These are phyloP conservation scores for Sylvilagus bachmani DNA, from an alignment of 2,113 vertebrate species.

Conservation along the genomic window DNA sequence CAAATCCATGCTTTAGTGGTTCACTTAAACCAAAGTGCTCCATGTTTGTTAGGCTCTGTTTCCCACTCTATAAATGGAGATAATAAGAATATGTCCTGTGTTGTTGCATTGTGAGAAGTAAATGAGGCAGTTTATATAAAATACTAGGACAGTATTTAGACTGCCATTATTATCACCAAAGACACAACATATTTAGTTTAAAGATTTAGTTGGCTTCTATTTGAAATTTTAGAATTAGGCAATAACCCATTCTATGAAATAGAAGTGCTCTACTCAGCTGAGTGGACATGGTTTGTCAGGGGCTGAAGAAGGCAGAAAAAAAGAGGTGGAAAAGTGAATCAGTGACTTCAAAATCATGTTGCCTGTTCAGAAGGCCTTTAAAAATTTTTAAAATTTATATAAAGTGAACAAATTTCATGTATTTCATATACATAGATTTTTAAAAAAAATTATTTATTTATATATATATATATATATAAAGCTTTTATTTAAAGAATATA, in stretches of 20 bases:
- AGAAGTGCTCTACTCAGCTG: background rate
- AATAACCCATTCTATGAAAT: background rate
- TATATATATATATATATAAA: too few relatives aligned
- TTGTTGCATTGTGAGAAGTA: background rate
- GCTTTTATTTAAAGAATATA: too few relatives aligned
- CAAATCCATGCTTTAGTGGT: background rate
- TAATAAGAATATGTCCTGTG: fast-evolving
- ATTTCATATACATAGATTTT: too few relatives aligned
- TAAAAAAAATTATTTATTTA: too few relatives aligned
- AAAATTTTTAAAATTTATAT: too few relatives aligned
- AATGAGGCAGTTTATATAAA: background rate
- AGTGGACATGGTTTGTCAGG: background rate
- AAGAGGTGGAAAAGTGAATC: background rate
- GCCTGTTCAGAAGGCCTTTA: too few relatives aligned
- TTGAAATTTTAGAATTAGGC: background rate
- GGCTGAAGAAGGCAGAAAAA: background rate
- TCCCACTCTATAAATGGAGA: background rate
- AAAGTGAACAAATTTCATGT: too few relatives aligned
- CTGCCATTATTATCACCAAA: too few relatives aligned
- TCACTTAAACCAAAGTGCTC: background rate
- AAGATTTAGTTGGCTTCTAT: background rate
- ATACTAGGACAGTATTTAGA: too few relatives aligned
- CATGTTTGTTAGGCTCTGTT: background rate
- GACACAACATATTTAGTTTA: background rate
- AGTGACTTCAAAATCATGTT: background rate